Percentiles rank a stretch among this genome's conserved stretches.
Evolutionary conservation across 1,140 invertebrate species (phyloP).

Genomic region (Zaprionus taronus): DNA sequence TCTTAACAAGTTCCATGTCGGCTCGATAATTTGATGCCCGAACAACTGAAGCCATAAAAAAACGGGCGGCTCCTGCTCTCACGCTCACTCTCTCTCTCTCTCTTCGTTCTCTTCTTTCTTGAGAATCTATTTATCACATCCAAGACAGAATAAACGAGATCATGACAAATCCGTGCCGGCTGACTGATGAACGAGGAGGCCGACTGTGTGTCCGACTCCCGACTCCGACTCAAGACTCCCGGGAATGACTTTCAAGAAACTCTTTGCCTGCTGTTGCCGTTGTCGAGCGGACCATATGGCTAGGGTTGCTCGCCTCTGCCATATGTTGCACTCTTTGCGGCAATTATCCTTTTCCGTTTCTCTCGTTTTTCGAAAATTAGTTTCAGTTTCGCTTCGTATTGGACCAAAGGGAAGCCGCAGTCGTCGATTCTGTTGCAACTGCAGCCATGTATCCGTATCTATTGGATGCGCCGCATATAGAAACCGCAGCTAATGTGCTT

Average conservation of each 20-base stretch:
- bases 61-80: conserved; percentile 25
- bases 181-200: conserved; percentile 39
- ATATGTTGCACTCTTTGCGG: conserved; percentile 67
- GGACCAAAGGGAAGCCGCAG: conserved; percentile 62
- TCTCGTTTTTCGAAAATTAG: conserved; percentile 57
- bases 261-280: conserved; percentile 69
- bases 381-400: conserved; percentile 50
- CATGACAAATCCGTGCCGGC: conserved; percentile 69
- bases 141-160: conserved; percentile 66
- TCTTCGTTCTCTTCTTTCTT: neutral
- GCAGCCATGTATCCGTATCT: conserved; percentile 23
- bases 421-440: conserved; percentile 19
- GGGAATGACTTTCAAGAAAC: conserved; percentile 58
- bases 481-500: conserved; percentile 78
- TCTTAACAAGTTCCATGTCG: conserved; percentile 57
- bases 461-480: conserved; percentile 52
- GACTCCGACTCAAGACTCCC: conserved; percentile 29
- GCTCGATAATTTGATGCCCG: conserved; percentile 58
- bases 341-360: conserved; percentile 68
- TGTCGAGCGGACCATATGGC: conserved; percentile 56
- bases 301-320: conserved; percentile 36
- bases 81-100: neutral
- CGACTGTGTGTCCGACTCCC: conserved; percentile 5
- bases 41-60: conserved; percentile 59
- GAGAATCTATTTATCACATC: conserved; percentile 62